These are phyloP conservation scores for Morone chrysops DNA, from an alignment of 2,113 vertebrate species.

Conservation along the genomic window DNA sequence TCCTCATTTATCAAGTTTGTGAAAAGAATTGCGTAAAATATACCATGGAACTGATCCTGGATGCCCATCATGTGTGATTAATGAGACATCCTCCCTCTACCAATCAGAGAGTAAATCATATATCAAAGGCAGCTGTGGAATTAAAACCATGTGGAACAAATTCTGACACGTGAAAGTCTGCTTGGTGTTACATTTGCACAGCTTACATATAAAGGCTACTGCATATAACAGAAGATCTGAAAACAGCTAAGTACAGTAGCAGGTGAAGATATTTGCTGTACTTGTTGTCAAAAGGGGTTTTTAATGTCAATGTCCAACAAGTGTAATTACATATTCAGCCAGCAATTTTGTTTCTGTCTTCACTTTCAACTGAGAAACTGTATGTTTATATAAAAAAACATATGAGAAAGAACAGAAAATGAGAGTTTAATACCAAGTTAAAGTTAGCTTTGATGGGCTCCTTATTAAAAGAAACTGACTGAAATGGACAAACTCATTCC, in stretches of 20 bases:
- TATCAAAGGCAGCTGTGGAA: slow-evolving; percentile 27
- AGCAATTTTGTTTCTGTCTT: too few species aligned
- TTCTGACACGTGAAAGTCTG: slow-evolving; percentile 13
- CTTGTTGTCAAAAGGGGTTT: neutral
- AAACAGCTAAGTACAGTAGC: neutral
- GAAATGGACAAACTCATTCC: neutral
- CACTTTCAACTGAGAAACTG: neutral
- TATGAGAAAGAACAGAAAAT: neutral
- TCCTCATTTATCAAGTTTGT: slow-evolving; percentile 43
- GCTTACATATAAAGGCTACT: neutral
- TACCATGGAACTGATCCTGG: slow-evolving; percentile 38
- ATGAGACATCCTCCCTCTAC: slow-evolving; percentile 22
- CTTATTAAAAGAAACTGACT: neutral
- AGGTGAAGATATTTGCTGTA: neutral
- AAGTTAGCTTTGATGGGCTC: slow-evolving; percentile 10
- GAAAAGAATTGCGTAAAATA: slow-evolving; percentile 37
- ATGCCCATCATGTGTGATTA: slow-evolving; percentile 40
- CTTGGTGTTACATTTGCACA: slow-evolving; percentile 14
- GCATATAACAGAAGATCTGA: neutral
- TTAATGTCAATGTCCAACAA: neutral
- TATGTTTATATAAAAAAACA: neutral
- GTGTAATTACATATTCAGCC: neutral
- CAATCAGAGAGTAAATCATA: slow-evolving; percentile 8
- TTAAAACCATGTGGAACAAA: slow-evolving; percentile 38
- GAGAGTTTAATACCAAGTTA: neutral